Percentiles rank a stretch among this genome's conserved stretches.
Conservation (phyloP, 1,140 invertebrate species). For the Drosophila sulfurigaster region DNA sequence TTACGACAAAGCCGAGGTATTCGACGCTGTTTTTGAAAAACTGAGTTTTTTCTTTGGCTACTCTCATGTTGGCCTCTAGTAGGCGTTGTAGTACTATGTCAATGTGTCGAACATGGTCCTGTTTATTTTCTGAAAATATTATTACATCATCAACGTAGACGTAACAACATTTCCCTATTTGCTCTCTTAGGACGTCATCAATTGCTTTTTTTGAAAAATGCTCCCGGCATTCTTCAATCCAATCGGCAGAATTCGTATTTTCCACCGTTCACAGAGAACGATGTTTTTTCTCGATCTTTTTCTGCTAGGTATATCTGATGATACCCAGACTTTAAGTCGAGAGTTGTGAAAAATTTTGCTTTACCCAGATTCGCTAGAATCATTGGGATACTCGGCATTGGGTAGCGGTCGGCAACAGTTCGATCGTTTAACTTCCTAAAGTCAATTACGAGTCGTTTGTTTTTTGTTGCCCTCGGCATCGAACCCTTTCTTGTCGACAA, state of each 20-base stretch:
- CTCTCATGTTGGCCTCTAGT: slow-evolving; percentile 3
- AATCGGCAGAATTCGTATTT: slow-evolving; percentile 1
- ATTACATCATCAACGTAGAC: slow-evolving; percentile 45
- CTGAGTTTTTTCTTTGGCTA: neutral
- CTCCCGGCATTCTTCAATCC: neutral
- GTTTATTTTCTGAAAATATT: slow-evolving; percentile 26
- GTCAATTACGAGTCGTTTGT: slow-evolving; percentile 2
- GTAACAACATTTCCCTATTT: slow-evolving; percentile 16
- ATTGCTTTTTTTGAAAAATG: neutral
- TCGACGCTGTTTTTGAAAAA: slow-evolving; percentile 2
- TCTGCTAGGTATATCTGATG: slow-evolving; percentile 1
- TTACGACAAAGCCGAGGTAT: neutral
- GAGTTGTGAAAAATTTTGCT: neutral
- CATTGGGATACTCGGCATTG: slow-evolving; percentile 8
- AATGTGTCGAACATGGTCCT: slow-evolving; percentile 23
- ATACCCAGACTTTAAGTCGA: slow-evolving; percentile 3
- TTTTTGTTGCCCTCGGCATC: neutral
- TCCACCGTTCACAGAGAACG: neutral
- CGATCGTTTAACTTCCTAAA: slow-evolving; percentile 5
- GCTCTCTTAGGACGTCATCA: neutral
- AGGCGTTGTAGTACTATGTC: neutral
- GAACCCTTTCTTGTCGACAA: neutral
- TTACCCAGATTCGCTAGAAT: slow-evolving; percentile 5
- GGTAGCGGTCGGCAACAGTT: slow-evolving; percentile 2
- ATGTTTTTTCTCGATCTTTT: slow-evolving; percentile 4